Conservation (phyloP, 2,888 invertebrate species). For the Leptopterna dolabrata region DNA sequence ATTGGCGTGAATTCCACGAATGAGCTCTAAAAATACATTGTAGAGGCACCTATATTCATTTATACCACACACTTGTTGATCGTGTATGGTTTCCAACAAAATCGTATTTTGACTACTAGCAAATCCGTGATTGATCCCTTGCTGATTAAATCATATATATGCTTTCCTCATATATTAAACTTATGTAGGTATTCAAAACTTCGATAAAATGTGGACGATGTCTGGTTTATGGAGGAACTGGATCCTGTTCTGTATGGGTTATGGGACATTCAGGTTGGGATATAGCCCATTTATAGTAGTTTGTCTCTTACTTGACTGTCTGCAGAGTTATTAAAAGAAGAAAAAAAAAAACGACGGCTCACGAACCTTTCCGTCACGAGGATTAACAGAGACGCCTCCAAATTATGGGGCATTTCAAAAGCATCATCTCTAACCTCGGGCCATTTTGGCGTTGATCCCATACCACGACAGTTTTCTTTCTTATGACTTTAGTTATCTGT, state of each 20-base stretch:
- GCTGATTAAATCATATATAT: too few relatives aligned
- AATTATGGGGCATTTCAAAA: neutral
- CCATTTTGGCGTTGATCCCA: neutral
- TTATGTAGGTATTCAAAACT: too few relatives aligned
- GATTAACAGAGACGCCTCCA: neutral
- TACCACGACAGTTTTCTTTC: neutral
- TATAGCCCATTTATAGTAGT: neutral
- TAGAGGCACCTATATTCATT: too few relatives aligned
- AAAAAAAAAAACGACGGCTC: neutral
- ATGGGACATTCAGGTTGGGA: neutral
- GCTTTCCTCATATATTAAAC: too few relatives aligned
- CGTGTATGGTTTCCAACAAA: too few relatives aligned
- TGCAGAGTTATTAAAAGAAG: neutral
- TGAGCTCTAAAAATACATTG: too few relatives aligned
- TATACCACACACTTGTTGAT: too few relatives aligned
- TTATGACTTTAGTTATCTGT: neutral
- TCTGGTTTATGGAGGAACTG: neutral
- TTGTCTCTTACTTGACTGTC: neutral
- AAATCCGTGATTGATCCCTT: too few relatives aligned
- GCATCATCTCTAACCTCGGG: neutral
- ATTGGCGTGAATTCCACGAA: too few relatives aligned
- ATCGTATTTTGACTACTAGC: too few relatives aligned
- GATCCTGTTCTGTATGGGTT: too few relatives aligned
- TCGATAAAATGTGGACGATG: too few relatives aligned
- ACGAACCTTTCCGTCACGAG: neutral